Base-by-base conservation (phyloP, 1,140 invertebrate species). In the Temnothorax longispinosus region DNA sequence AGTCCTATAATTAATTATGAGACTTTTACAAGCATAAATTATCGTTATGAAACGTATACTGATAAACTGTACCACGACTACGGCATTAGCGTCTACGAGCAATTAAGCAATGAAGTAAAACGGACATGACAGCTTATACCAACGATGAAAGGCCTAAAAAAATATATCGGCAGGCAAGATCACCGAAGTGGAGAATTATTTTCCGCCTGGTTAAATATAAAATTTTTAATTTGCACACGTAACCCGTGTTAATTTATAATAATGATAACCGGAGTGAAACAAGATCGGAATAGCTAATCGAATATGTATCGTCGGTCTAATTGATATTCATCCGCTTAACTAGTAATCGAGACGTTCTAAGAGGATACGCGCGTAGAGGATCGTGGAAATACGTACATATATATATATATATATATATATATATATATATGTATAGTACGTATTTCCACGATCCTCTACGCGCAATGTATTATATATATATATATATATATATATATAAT, bases 21-120 rank as follows among this genome's bases (percentile, higher is more conserved):
- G 47, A 32, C 62, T 50, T 41, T 87, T 72, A 77, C 27, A 62
- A 54, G 44, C 32, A 65, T 71, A 52, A 67, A 88, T 88, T 77
- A 85, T 52, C 65, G 47, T 62, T 72, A 21, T 80, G 47, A 62
- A 76, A 80, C 56, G 69, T 81, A 67, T 67, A 69, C 58, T 47
- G 84, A 80, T 85, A 85, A 77, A 52, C 72, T 41, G 35, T 52
- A 62, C 65, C 50, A 21, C 35, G 74, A 85, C 60, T 47, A 71
- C 21, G 32, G 54, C 60, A 78, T 78, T 56, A 60, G 41, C 52
- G 62, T 67, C 32, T 54, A 82, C 58, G 67, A 69, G 76, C 76
- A 78, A 78, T 78, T 78, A 76, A 78, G 27, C 47, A 58, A 44
- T 50, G 38, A 65, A 77, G 71, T 64, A 74, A 56, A 87, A 77